These are phyloP conservation scores for Bryconaethiops microstoma DNA, from an alignment of 2,797 vertebrate genomes.

Conservation along the genomic window DNA sequence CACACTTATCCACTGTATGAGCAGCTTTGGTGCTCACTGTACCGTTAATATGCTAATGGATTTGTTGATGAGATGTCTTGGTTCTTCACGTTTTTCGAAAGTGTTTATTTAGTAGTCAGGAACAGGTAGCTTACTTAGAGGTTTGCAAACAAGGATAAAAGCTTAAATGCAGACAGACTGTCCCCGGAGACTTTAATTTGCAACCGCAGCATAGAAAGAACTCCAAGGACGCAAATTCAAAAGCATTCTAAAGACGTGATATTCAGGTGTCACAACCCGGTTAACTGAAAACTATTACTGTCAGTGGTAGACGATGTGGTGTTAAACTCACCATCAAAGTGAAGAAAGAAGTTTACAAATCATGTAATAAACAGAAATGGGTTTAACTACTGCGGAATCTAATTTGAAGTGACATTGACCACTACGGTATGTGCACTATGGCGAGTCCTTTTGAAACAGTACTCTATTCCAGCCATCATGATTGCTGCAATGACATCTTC, in stretches of 20 bases:
- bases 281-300: conserved; percentile 17
- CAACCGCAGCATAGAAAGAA: neutral
- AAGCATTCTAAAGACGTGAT: neutral
- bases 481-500: neutral
- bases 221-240: conserved; percentile 30
- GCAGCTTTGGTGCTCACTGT: conserved; percentile 1
- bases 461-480: neutral
- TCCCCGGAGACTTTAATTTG: conserved; percentile 28
- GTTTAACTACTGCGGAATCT: neutral
- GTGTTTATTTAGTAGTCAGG: conserved; percentile 14
- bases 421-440: neutral
- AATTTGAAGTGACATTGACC: conserved; percentile 14
- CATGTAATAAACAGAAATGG: neutral
- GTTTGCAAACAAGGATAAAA: conserved; percentile 8
- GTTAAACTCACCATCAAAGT: conserved; percentile 3
- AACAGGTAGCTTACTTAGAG: neutral
- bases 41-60: conserved; percentile 41
- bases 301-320: neutral
- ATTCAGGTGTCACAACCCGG: conserved; percentile 7
- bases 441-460: neutral
- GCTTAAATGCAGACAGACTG: conserved; percentile 17
- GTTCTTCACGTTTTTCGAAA: neutral
- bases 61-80: conserved; percentile 32
- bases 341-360: neutral
- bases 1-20: conserved; percentile 9